Conservation (phyloP, 2,113 vertebrate genomes). For the Taurulus bubalis region DNA sequence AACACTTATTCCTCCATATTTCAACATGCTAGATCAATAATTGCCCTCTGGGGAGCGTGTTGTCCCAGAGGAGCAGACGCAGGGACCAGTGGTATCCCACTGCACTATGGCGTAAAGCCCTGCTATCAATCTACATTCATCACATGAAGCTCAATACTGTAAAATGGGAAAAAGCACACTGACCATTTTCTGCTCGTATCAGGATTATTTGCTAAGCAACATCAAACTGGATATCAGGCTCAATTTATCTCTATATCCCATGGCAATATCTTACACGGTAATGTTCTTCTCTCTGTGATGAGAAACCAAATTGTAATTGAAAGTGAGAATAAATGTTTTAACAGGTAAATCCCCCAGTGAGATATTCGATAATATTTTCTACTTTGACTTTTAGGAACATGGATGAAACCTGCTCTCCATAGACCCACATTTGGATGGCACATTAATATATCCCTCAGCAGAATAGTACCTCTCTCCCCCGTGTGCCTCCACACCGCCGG, state of each 20-base stretch:
- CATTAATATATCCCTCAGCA: conserved; percentile 72
- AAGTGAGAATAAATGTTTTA: conserved; percentile 75
- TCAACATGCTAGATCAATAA: conserved; percentile 58
- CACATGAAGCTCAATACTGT: conserved; percentile 16
- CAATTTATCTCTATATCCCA: conserved; percentile 65
- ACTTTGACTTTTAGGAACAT: conserved; percentile 55
- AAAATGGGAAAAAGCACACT: conserved; percentile 19
- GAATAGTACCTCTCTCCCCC: conserved; percentile 38
- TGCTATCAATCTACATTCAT: conserved; percentile 46
- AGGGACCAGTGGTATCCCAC: not conserved
- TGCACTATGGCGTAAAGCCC: conserved; percentile 20
- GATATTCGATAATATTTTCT: conserved; percentile 63
- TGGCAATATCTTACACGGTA: conserved; percentile 39
- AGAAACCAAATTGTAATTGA: conserved; percentile 71
- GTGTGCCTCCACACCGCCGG: conserved; percentile 58
- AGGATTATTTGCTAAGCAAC: conserved; percentile 59
- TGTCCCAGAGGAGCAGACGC: conserved; percentile 38
- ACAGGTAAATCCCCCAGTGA: conserved; percentile 61
- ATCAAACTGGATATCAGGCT: conserved; percentile 51
- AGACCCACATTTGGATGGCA: conserved; percentile 74
- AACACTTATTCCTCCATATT: conserved; percentile 33
- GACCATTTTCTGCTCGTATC: conserved; percentile 44
- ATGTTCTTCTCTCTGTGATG: conserved; percentile 52
- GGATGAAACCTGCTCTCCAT: conserved; percentile 53
- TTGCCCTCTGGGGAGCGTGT: conserved; percentile 24